These are phyloP conservation scores for Eleutherodactylus coqui DNA, from an alignment of 2,797 vertebrate genomes.

Conservation along the genomic window DNA sequence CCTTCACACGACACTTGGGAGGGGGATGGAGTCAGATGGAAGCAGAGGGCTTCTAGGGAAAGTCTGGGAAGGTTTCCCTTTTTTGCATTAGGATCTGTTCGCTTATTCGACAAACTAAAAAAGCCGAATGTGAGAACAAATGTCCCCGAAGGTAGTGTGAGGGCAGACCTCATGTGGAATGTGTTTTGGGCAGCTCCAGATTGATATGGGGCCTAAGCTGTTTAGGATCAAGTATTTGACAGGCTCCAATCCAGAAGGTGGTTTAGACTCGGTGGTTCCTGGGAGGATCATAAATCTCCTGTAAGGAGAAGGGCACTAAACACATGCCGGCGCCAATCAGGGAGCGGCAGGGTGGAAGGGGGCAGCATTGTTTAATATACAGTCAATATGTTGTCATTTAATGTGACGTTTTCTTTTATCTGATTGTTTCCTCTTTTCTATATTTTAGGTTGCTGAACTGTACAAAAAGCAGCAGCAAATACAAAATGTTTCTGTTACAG, in stretches of 20 bases:
- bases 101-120: background rate
- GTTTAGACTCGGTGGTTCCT: background rate
- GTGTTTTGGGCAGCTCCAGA: background rate
- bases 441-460: conserved; percentile 82
- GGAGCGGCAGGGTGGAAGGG: background rate
- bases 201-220: background rate
- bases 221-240: background rate
- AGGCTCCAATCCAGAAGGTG: background rate
- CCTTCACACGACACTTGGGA: background rate
- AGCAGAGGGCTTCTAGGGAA: too few species aligned
- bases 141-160: background rate
- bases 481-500: conserved; percentile 81
- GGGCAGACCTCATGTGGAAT: background rate
- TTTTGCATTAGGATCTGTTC: background rate
- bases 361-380: background rate
- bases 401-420: background rate
- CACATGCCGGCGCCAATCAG: too few species aligned
- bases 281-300: background rate
- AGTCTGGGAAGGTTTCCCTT: background rate
- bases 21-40: background rate
- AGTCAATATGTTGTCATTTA: too few species aligned
- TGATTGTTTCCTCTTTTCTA: background rate
- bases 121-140: background rate
- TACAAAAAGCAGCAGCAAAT: conserved; percentile 91
- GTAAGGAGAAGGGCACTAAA: background rate